Evolutionary conservation across 1,140 invertebrate genomes (phyloP).

Genomic region (Eueides isabella): DNA sequence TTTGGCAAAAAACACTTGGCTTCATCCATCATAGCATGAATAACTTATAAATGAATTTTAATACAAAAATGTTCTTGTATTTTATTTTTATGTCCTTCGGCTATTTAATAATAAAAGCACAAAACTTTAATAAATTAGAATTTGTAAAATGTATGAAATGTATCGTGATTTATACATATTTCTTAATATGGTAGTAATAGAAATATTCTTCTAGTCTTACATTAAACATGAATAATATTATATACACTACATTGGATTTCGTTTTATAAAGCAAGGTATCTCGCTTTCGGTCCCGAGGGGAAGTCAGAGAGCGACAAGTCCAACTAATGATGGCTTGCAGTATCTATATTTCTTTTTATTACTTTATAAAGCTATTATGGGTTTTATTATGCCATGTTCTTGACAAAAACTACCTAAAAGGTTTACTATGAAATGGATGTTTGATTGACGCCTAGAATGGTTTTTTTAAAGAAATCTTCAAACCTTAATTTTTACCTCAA

Average conservation of each 20-base stretch:
- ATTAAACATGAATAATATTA: neutral
- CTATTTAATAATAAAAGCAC: neutral
- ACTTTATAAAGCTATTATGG: constrained; percentile 35
- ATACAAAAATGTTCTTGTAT: neutral
- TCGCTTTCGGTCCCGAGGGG: constrained; percentile 53
- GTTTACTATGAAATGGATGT: too few relatives aligned
- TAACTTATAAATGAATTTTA: constrained; percentile 4
- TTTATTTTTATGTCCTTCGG: neutral
- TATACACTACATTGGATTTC: neutral
- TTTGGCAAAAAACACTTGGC: constrained; percentile 14
- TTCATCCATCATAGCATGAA: constrained; percentile 11
- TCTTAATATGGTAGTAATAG: too few relatives aligned
- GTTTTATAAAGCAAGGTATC: constrained; percentile 43
- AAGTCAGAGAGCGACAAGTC: constrained; percentile 57
- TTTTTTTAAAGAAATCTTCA: too few relatives aligned
- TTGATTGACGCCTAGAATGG: too few relatives aligned
- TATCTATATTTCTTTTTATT: constrained; percentile 59
- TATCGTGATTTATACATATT: neutral
- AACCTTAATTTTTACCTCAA: too few relatives aligned
- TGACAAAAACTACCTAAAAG: neutral
- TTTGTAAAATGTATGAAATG: too few relatives aligned
- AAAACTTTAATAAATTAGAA: too few relatives aligned
- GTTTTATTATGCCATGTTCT: constrained; percentile 19
- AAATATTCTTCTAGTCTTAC: too few relatives aligned
- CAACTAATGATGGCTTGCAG: constrained; percentile 63